Base-by-base conservation (phyloP, 2,113 vertebrate genomes). In the Hemichromis elongatus region DNA sequence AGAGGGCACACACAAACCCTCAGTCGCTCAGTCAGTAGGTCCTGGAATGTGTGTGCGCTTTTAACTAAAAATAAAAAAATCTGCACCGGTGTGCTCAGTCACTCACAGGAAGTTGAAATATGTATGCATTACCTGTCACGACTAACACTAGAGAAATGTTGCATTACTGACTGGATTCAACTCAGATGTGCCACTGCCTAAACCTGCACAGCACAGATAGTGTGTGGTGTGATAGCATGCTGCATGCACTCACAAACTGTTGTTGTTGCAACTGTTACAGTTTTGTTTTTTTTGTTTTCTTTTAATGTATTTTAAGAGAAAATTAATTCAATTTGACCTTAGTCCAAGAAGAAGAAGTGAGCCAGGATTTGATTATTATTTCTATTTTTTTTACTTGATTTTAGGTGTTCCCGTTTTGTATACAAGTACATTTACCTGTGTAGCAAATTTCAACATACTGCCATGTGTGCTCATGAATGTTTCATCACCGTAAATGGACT, bases 221-320 rank as follows among this genome's bases (percentile, higher is more conserved):
- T n/a, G 83, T 33, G n/a, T 83, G 77, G 88, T 85, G 92, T 89
- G 87, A 85, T 37, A 30, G 96, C 96, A 95, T 95, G 96, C 80
- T 42, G 96, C 96, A 95, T 95, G 95, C 7, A 28, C 52, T 79
- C 45, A 81, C 80, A 6, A 50, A 50, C 42, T 40, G n/a, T n/a
- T n/a, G n/a, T n/a, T n/a, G n/a, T n/a, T n/a, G n/a, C n/a, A n/a
- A n/a, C n/a, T n/a, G n/a, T n/a, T n/a, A n/a, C n/a, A n/a, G n/a
- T n/a, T n/a, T n/a, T n/a, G n/a, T n/a, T n/a, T n/a, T n/a, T 63
- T 83, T 81, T 63, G 33, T 21, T 66, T 66, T 37, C 7, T 37
- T 37, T 66, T 63, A 21, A 33, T 13, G 10, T 75, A 33, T 75
- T 75, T 75, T 75, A 75, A 75, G 42, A 13, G 6, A 75, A 30